Base-by-base conservation (phyloP, 1,140 invertebrate species). In the Globodera rostochiensis region DNA sequence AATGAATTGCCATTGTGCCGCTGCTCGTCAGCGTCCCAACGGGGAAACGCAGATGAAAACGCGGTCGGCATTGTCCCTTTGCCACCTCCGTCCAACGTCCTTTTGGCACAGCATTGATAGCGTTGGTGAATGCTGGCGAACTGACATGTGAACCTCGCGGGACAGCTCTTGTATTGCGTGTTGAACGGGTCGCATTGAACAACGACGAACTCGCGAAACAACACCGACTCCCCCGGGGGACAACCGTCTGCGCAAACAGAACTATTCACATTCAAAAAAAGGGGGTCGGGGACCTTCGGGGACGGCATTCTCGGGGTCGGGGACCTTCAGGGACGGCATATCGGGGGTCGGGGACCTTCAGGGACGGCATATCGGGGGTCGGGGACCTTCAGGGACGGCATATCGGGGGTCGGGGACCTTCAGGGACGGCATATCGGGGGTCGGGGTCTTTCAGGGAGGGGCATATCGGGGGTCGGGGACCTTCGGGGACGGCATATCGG, bases 91-190 rank as follows among this genome's bases (percentile, higher is more conserved):
- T 86, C 83, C 25, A 36, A 0, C 25, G 25, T 3, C 66, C 85
- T 84, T 73, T 87, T 89, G 21, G 87, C 87, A 69, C 87, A 88
- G 60, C 87, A 88, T 74, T 88, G 87, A 49, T 88, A 88, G 5
- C 87, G 80, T 66, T 88, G 87, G 78, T 84, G 86, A 25, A 82
- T 80, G 25, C 85, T 74, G 11, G 87, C 82, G 47, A 87, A 88
- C 75, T 88, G 87, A 47, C 87, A 88, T 8, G 82, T 80, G 80
- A 85, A 88, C 9, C 67, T 75, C n/a, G 67, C 53, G 21, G 86
- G 86, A 60, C 85, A 86, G 21, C 81, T 77, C 76, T 85, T 86
- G 60, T 88, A 84, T 36, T 81, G 79, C 3, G 79, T 67, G 71
- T 88, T 88, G 79, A 88, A 88, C 3, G 87, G 87, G 79, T 88